phyloP scores from a whole-genome alignment of 2,797 vertebrate genomes.

The Sebastes kiyomatsui region DNA sequence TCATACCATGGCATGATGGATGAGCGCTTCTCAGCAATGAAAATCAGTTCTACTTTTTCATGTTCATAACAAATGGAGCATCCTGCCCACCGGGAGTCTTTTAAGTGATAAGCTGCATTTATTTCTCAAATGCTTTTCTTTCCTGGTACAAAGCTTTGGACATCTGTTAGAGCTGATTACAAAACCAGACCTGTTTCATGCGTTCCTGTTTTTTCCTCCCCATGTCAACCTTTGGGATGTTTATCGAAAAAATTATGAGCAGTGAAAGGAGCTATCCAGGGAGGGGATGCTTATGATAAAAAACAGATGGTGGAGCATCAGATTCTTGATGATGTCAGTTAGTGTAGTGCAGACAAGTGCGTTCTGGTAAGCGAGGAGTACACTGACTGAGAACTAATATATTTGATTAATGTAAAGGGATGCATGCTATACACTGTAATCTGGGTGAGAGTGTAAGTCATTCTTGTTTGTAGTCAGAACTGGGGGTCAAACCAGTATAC shows the following conservation, averaged over 20 bases:
- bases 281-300: constrained; percentile 60
- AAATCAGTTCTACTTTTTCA: constrained; percentile 46
- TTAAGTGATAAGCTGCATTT: constrained; percentile 72
- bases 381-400: constrained; percentile 34
- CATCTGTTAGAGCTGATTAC: constrained; percentile 70
- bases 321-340: constrained; percentile 57
- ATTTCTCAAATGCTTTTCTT: constrained; percentile 62
- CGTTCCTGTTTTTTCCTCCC: constrained; percentile 24
- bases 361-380: constrained; percentile 23
- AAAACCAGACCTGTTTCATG: constrained; percentile 61
- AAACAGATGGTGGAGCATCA: constrained; percentile 58
- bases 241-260: constrained; percentile 60
- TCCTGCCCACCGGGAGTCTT: constrained; percentile 58
- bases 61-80: constrained; percentile 53
- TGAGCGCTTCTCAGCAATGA: constrained; percentile 30
- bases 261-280: constrained; percentile 53
- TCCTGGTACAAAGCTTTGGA: constrained; percentile 38
- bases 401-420: constrained; percentile 39
- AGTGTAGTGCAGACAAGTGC: constrained; percentile 28
- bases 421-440: constrained; percentile 1
- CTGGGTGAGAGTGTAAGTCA: constrained; percentile 18
- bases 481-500: neutral
- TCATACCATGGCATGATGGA: constrained; percentile 43
- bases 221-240: constrained; percentile 55
- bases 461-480: neutral